phyloP scores from a whole-genome alignment of 2,888 invertebrate genomes.

The Tuta absoluta region DNA sequence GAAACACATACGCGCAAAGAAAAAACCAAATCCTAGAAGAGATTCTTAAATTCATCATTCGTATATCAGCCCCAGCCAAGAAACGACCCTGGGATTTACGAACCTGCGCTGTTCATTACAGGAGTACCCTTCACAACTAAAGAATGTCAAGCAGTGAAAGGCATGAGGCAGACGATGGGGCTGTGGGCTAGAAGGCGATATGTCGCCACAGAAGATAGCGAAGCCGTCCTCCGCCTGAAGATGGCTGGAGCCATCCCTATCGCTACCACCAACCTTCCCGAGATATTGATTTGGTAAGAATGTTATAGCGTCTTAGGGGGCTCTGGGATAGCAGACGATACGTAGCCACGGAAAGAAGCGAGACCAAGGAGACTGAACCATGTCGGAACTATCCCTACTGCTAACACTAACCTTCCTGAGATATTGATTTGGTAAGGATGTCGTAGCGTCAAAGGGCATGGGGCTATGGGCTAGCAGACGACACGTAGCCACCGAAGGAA shows the following conservation, averaged over 20 bases:
- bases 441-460: constrained; percentile 79
- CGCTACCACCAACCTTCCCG: constrained; percentile 94
- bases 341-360: too few species aligned
- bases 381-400: too few species aligned
- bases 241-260: constrained; percentile 93
- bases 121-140: constrained; percentile 97
- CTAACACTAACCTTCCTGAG: too few species aligned
- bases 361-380: too few species aligned
- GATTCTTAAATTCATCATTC: too few species aligned
- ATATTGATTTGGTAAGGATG: too few species aligned
- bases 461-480: constrained; percentile 84
- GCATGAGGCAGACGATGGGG: constrained; percentile 86
- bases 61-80: too few species aligned
- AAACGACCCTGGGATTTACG: too few species aligned
- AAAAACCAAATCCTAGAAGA: too few species aligned
- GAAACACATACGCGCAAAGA: too few species aligned
- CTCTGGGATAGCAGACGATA: too few species aligned
- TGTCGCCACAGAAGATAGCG: constrained; percentile 88
- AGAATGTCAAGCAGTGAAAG: constrained; percentile 91
- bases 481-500: constrained; percentile 86
- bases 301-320: not conserved
- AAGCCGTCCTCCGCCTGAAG: constrained; percentile 85
- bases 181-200: constrained; percentile 82
- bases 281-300: constrained; percentile 91
- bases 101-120: constrained; percentile 38